Evolutionary conservation across 2,888 invertebrate genomes (phyloP).

Genomic region (Chloroclysta siterata): DNA sequence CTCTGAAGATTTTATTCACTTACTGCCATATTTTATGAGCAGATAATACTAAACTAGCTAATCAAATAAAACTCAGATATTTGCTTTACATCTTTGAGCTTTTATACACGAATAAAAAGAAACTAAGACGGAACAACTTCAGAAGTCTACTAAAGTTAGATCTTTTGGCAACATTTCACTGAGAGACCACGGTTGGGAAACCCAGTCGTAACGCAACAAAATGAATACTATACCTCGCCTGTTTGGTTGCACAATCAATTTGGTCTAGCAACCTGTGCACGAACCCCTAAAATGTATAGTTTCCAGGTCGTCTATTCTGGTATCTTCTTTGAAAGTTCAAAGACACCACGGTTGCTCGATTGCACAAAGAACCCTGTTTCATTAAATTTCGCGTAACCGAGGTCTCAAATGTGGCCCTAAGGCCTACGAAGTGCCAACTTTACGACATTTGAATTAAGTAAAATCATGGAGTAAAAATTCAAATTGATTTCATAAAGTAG

Average conservation of each 20-base stretch:
- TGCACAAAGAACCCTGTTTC: too few relatives aligned
- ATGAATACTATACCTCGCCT: too few relatives aligned
- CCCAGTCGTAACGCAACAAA: too few relatives aligned
- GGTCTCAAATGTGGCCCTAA: too few relatives aligned
- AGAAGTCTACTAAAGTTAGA: not conserved
- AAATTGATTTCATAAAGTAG: not conserved
- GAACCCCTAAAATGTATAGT: too few relatives aligned
- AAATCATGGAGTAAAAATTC: not conserved
- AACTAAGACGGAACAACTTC: not conserved
- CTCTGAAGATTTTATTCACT: not conserved
- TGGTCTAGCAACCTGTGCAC: too few relatives aligned
- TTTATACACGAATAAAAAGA: slow-evolving; percentile 2
- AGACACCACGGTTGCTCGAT: too few relatives aligned
- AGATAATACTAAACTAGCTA: slow-evolving; percentile 7
- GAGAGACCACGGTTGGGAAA: too few relatives aligned
- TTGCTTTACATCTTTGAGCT: slow-evolving; percentile 7
- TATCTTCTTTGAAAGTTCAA: too few relatives aligned
- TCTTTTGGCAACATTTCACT: not conserved
- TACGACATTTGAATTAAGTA: not conserved
- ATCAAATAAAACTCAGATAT: slow-evolving; percentile 10
- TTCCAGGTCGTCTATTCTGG: too few relatives aligned
- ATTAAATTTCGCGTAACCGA: too few relatives aligned
- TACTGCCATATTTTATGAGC: slow-evolving; percentile 4
- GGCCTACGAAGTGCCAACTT: not conserved
- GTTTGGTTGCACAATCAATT: too few relatives aligned